Evolutionary conservation across 2,888 invertebrate species (phyloP), one percentile per base, ranked within the genome.

Genomic region (Lampropteryx suffumata): DNA sequence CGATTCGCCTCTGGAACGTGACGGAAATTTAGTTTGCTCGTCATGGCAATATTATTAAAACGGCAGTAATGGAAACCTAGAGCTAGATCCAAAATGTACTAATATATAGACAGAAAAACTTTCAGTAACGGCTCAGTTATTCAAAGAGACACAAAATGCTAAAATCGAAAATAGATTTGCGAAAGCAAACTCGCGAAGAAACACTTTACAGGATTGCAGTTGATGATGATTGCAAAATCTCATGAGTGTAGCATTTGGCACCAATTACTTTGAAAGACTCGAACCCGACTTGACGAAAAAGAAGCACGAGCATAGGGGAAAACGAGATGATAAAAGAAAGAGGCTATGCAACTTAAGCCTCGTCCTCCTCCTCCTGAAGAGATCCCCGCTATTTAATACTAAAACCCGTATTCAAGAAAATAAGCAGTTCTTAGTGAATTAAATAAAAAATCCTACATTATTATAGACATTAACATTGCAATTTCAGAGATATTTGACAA

Each of bases 191-290:
- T 50, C 40, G 47, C 47, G 30, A 48, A 44, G 26, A 32, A 45
- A 53, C 55, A 50, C 58, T 54, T 50, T 39, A 46, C 48, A 28
- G 48, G 48, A 55, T 59, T 59, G 52, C 55, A 51, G 35, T 32
- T 24, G 36, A 45, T 36, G 50, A 48, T 40, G 45, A 53, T 55
- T 53, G 47, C 45, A 36, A 35, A 41, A 44, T 48, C 29, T 21
- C 17, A 21, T 30, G 27, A n/a, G 30, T 12, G 13, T 13, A 12
- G n/a, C 32, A 26, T 32, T 32, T 24, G 24, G 11, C 10, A 41
- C 12, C 2, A n/a, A 41, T 30, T 32, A 2, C 24, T 21, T 21
- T 11, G 21, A 7, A 11, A 4, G 35, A 17, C n/a, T n/a, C n/a
- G n/a, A n/a, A n/a, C n/a, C n/a, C n/a, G n/a, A n/a, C n/a, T n/a